Evolutionary conservation across 2,113 vertebrate genomes (phyloP).

Genomic region (Petroica traversi): DNA sequence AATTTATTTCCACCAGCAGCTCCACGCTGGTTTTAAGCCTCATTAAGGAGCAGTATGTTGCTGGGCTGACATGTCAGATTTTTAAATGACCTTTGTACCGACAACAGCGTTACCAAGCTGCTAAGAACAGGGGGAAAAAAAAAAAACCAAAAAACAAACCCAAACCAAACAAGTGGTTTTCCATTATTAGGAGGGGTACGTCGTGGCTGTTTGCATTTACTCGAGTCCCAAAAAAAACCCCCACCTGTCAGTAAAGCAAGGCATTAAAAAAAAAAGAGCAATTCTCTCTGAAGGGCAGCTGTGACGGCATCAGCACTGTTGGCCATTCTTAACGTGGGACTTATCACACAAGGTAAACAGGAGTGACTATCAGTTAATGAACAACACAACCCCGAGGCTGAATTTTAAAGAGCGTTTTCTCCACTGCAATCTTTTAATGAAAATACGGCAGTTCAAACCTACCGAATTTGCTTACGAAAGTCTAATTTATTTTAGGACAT

Average conservation of each 20-base stretch:
- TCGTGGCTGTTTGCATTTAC: neutral
- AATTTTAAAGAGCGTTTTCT: neutral
- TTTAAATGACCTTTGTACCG: conserved; percentile 30
- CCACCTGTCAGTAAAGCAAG: neutral
- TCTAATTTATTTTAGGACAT: neutral
- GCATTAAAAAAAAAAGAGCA: neutral
- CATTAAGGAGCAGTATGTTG: neutral
- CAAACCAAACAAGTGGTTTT: neutral
- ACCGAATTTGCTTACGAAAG: neutral
- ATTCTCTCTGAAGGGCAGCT: conserved; percentile 31
- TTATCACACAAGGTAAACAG: conserved; percentile 51
- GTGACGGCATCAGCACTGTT: conserved; percentile 25
- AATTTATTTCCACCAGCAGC: neutral
- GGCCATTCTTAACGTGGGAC: neutral
- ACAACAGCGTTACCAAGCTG: neutral
- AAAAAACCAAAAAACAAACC: neutral
- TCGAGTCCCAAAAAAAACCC: neutral
- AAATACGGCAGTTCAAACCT: conserved; percentile 4
- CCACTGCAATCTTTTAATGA: neutral
- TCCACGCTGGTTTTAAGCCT: neutral
- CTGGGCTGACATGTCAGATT: conserved; percentile 6
- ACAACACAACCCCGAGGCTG: conserved; percentile 27
- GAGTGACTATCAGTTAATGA: conserved; percentile 54
- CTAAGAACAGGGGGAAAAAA: neutral
- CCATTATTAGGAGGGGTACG: neutral